Evolutionary conservation across 2,797 vertebrate species (phyloP).

Genomic region (Coluber constrictor): DNA sequence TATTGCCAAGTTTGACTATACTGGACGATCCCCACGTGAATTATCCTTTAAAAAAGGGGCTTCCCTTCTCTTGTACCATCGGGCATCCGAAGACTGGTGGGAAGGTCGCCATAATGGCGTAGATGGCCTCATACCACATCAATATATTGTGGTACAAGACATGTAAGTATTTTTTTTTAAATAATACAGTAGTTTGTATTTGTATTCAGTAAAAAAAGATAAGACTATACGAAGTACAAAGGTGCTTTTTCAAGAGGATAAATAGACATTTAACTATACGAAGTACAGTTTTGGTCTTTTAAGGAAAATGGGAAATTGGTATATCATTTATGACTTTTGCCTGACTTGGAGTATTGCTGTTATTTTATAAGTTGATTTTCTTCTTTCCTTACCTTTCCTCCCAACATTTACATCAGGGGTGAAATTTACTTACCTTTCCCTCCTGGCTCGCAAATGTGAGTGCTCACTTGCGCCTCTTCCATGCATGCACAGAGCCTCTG

Average conservation of each 20-base stretch:
- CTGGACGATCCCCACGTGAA: slow-evolving; percentile 88
- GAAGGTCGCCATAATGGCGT: slow-evolving; percentile 96
- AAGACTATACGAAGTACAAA: neutral
- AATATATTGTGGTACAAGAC: slow-evolving; percentile 99
- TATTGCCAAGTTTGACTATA: slow-evolving; percentile 97
- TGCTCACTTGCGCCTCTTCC: no score
- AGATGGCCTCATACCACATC: slow-evolving; percentile 97
- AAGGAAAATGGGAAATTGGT: neutral
- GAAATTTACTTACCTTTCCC: no score
- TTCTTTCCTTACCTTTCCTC: neutral
- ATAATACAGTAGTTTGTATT: neutral
- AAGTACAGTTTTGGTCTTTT: neutral
- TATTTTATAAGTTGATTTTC: neutral
- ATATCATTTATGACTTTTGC: neutral
- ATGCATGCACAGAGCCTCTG: no score
- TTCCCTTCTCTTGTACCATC: slow-evolving; percentile 90
- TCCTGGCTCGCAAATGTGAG: no score
- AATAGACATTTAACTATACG: neutral
- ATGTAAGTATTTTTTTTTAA: slow-evolving; percentile 79
- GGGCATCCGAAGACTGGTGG: slow-evolving; percentile 98
- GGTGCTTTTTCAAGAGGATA: no score
- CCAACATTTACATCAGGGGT: no score
- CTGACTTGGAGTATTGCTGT: neutral
- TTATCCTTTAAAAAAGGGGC: slow-evolving; percentile 98
- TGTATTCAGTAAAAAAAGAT: neutral